phyloP scores from a whole-genome alignment of 2,797 vertebrate species.

The Oryzias sinensis region DNA sequence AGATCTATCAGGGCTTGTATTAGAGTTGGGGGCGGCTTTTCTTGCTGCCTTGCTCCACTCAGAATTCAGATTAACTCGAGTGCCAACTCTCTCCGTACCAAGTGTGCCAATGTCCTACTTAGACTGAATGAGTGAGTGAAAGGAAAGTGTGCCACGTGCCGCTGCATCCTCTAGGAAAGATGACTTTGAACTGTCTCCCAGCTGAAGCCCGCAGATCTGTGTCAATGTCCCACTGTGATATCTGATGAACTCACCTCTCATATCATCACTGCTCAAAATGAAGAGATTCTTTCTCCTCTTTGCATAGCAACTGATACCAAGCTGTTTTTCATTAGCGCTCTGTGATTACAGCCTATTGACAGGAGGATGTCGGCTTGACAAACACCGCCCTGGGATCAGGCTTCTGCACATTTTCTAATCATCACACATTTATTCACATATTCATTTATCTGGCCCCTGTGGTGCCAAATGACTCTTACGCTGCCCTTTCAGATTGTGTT shows the following conservation, averaged over 20 bases:
- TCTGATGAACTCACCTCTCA: conserved; percentile 69
- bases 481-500: conserved; percentile 47
- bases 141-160: conserved; percentile 52
- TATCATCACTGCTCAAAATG: conserved; percentile 60
- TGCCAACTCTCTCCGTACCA: conserved; percentile 47
- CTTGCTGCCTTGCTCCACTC: conserved; percentile 28
- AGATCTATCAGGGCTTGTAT: conserved; percentile 38
- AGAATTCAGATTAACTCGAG: conserved; percentile 48
- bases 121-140: conserved; percentile 39
- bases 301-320: conserved; percentile 45
- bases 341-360: conserved; percentile 54
- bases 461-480: conserved; percentile 49
- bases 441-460: conserved; percentile 46
- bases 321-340: conserved; percentile 52
- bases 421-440: conserved; percentile 52
- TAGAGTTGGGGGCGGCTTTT: conserved; percentile 39
- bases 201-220: conserved; percentile 66
- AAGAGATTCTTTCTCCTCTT: conserved; percentile 31
- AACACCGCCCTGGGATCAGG: conserved; percentile 41
- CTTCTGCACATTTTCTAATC: conserved; percentile 47
- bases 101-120: conserved; percentile 70
- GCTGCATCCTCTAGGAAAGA: conserved; percentile 57
- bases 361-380: conserved; percentile 34
- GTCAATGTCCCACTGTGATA: conserved; percentile 68
- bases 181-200: conserved; percentile 70